Evolutionary conservation across 2,797 vertebrate genomes (phyloP).

Genomic region (Ficedula albicollis): DNA sequence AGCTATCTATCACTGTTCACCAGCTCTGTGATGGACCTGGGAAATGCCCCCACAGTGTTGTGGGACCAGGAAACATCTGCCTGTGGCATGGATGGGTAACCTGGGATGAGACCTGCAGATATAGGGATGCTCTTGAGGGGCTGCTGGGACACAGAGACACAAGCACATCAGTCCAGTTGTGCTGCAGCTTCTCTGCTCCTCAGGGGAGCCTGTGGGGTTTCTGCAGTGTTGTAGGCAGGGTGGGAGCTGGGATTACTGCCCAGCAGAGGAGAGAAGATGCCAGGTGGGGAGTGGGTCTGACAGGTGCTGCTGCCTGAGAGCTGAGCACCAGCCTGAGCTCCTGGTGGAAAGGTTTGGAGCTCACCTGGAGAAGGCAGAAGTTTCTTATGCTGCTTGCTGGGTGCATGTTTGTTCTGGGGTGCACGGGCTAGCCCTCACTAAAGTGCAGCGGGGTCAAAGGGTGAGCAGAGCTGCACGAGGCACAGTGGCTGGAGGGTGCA

Average conservation of each 20-base stretch:
- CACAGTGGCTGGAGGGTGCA: not conserved
- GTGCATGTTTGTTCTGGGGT: not conserved
- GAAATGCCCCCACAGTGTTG: not conserved
- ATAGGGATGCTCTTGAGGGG: not conserved
- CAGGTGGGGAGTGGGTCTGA: not conserved
- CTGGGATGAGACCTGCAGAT: not conserved
- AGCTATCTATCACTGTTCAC: not conserved
- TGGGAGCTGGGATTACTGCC: not conserved
- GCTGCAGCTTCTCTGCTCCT: not conserved
- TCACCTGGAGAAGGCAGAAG: not conserved
- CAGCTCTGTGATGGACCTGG: not conserved
- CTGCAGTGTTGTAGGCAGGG: rapidly evolving
- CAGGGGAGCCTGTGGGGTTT: not conserved
- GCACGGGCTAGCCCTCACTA: rapidly evolving
- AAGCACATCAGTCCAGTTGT: not conserved
- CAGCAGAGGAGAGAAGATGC: not conserved
- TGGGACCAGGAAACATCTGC: not conserved
- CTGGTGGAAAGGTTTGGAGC: not conserved
- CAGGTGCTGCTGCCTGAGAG: not conserved
- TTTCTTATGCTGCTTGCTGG: not conserved
- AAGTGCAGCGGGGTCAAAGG: rapidly evolving
- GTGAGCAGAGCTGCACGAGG: not conserved
- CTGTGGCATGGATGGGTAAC: not conserved
- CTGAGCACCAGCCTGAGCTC: not conserved
- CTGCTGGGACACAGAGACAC: not conserved